phyloP scores from a whole-genome alignment of 2,113 vertebrate genomes.

The Pontoporia blainvillei region DNA sequence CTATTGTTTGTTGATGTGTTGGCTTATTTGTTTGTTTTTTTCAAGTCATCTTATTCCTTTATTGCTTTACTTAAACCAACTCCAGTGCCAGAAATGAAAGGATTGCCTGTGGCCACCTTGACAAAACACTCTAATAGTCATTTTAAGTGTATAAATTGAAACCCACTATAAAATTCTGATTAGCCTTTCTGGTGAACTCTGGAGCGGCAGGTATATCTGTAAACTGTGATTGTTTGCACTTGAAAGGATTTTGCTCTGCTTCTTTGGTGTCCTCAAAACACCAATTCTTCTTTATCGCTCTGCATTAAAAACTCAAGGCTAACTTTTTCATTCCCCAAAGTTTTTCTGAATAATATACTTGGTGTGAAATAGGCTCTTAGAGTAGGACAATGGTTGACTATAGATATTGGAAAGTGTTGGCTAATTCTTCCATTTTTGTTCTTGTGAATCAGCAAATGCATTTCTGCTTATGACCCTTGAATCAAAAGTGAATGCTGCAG shows the following conservation, averaged over 20 bases:
- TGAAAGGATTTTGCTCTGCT: background rate
- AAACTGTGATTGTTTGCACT: background rate
- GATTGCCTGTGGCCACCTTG: background rate
- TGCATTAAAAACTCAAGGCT: background rate
- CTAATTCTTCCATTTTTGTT: conserved; percentile 16
- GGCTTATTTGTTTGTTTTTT: background rate
- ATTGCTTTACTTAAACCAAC: background rate
- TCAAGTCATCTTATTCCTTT: background rate
- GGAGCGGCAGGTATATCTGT: background rate
- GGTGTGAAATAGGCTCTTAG: background rate
- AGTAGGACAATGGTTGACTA: background rate
- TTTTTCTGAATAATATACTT: background rate
- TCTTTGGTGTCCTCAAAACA: background rate
- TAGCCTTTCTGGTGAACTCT: background rate
- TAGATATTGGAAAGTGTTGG: background rate
- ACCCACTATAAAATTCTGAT: background rate
- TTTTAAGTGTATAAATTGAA: background rate
- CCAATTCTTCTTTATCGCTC: background rate
- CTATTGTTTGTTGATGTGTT: background rate
- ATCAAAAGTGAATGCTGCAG: conserved; percentile 27
- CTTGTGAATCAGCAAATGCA: conserved; percentile 16
- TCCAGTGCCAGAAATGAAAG: background rate
- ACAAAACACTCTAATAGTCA: background rate
- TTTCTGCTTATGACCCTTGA: conserved; percentile 44
- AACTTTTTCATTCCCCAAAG: background rate